These are phyloP conservation scores for Macrosoma leucophasiata DNA, from an alignment of 2,888 invertebrate species.

Conservation along the genomic window DNA sequence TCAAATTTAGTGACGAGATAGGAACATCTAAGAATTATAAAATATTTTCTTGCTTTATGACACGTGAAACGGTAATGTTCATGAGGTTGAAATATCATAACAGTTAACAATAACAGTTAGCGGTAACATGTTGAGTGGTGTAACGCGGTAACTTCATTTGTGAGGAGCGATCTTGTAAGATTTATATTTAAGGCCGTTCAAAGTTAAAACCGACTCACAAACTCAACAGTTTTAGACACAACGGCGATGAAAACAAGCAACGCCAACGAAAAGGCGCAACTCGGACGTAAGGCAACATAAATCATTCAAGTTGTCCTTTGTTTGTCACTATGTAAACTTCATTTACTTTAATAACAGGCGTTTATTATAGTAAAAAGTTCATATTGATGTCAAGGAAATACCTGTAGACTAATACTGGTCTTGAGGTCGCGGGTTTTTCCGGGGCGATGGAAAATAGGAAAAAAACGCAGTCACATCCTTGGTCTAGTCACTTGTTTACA, in stretches of 20 bases:
- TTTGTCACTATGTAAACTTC: constrained; percentile 36
- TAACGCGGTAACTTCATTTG: constrained; percentile 55
- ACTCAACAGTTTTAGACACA: constrained; percentile 54
- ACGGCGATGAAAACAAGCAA: constrained; percentile 36
- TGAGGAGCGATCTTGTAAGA: constrained; percentile 54
- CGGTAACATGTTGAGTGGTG: constrained; percentile 52
- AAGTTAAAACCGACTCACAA: constrained; percentile 59
- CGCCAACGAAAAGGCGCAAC: constrained; percentile 37
- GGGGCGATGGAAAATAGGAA: too few relatives aligned
- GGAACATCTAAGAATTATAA: too few relatives aligned
- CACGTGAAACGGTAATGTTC: too few relatives aligned
- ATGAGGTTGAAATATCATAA: constrained; percentile 44
- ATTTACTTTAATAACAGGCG: constrained; percentile 13
- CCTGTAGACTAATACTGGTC: too few relatives aligned
- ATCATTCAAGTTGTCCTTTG: constrained; percentile 49
- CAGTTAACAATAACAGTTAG: too few relatives aligned
- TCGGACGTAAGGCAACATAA: constrained; percentile 51
- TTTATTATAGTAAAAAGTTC: constrained; percentile 4
- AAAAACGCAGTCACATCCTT: too few relatives aligned
- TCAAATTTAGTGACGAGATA: too few relatives aligned
- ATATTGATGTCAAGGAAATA: too few relatives aligned
- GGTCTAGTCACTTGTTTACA: too few relatives aligned
- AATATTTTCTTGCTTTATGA: too few relatives aligned
- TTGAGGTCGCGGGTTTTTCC: too few relatives aligned
- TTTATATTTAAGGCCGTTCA: constrained; percentile 67